These are phyloP conservation scores for Arbacia lixula DNA, from an alignment of 53 echinoderm and acorn worm species.

Conservation along the genomic window DNA sequence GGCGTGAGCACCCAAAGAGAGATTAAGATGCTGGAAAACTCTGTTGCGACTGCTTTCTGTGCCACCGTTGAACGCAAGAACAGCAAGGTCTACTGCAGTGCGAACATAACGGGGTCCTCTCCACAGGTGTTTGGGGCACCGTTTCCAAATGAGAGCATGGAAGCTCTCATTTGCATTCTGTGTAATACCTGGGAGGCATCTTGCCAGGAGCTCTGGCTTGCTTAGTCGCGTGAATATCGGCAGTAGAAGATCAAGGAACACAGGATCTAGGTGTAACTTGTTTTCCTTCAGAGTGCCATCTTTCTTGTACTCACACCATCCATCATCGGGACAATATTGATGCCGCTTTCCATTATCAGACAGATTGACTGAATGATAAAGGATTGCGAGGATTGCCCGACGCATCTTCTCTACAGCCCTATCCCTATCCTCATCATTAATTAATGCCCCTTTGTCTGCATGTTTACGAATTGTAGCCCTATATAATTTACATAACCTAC, in stretches of 20 bases:
- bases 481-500: no score
- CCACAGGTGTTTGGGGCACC: constrained; percentile 66
- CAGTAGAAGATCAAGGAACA: constrained; percentile 34
- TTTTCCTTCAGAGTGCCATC: constrained; percentile 3
- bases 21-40: background rate
- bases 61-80: constrained; percentile 62
- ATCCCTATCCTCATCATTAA: no score
- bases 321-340: no score
- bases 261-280: constrained; percentile 42
- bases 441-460: no score
- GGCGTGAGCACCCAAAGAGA: constrained; percentile 37
- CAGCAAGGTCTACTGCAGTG: constrained; percentile 48
- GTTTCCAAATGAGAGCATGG: constrained; percentile 57
- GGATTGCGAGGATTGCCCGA: no score
- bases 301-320: no score
- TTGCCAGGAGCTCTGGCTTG: constrained; percentile 33
- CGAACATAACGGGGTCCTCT: constrained; percentile 54
- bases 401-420: no score
- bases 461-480: no score
- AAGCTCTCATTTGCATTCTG: constrained; percentile 66
- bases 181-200: constrained; percentile 51
- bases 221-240: constrained; percentile 33
- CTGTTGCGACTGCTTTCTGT: constrained; percentile 24
- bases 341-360: no score
- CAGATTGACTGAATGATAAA: no score